phyloP scores from a whole-genome alignment of 2,113 vertebrate genomes.

The Phaethornis superciliosus region DNA sequence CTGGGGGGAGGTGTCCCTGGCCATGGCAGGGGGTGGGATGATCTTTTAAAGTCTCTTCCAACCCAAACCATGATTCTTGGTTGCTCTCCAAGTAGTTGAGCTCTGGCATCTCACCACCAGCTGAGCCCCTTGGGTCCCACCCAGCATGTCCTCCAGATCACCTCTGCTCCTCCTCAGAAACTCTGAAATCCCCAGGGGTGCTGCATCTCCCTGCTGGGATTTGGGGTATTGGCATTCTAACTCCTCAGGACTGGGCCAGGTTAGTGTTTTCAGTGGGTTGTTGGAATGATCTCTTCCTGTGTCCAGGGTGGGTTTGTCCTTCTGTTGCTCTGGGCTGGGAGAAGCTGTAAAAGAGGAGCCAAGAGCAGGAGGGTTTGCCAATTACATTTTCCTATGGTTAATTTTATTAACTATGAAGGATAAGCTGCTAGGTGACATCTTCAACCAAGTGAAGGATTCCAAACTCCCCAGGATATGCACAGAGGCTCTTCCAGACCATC shows the following conservation, averaged over 20 bases:
- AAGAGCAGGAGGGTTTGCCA: background rate
- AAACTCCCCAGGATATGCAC: fast-evolving
- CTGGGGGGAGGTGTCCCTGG: no score
- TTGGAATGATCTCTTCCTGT: background rate
- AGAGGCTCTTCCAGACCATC: background rate
- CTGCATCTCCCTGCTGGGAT: background rate
- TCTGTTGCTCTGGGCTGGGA: background rate
- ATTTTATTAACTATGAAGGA: background rate
- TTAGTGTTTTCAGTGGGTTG: background rate
- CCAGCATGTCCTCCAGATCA: fast-evolving
- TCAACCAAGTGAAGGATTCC: background rate
- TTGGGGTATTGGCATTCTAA: background rate
- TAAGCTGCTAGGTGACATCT: background rate
- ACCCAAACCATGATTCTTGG: background rate
- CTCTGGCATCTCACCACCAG: fast-evolving
- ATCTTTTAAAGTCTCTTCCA: no score
- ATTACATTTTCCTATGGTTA: background rate
- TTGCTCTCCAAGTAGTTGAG: background rate
- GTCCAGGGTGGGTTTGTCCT: background rate
- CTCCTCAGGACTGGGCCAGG: background rate
- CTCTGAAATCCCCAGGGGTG: background rate
- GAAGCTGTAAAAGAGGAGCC: background rate
- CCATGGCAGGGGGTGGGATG: no score
- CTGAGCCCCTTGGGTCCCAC: background rate
- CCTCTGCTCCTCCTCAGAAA: background rate